Percentiles rank a stretch among this genome's conserved stretches.
phyloP scores from a whole-genome alignment of 2,888 invertebrate species.

The Cantharis lateralis region DNA sequence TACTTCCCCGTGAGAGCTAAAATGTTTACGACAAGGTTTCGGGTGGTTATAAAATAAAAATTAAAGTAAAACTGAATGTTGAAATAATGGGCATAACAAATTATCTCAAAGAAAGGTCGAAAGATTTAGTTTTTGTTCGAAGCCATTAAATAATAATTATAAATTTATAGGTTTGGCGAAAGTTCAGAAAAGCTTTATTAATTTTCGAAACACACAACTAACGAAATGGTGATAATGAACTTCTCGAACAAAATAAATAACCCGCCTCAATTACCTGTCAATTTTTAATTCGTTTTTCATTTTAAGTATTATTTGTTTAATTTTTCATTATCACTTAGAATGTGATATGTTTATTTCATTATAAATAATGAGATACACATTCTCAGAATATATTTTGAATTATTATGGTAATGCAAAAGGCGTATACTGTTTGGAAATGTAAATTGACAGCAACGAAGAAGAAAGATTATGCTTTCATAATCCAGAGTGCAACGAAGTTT shows the following conservation, averaged over 20 bases:
- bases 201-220: slow-evolving; percentile 34
- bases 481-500: slow-evolving; percentile 46
- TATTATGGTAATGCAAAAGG: slow-evolving; percentile 57
- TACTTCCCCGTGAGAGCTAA: no score
- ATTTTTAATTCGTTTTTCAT: slow-evolving; percentile 42
- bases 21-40: not conserved
- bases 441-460: slow-evolving; percentile 57
- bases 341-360: slow-evolving; percentile 39
- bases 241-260: slow-evolving; percentile 39
- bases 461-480: slow-evolving; percentile 27
- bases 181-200: not conserved
- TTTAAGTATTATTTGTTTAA: slow-evolving; percentile 33
- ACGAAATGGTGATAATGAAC: slow-evolving; percentile 44
- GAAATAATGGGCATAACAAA: not conserved
- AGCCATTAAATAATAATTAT: not conserved
- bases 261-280: slow-evolving; percentile 39
- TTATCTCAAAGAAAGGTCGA: not conserved
- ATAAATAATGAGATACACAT: slow-evolving; percentile 39
- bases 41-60: not conserved
- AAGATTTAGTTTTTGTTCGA: not conserved
- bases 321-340: slow-evolving; percentile 39
- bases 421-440: slow-evolving; percentile 57
- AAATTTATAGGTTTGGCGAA: not conserved
- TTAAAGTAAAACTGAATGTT: not conserved
- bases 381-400: slow-evolving; percentile 53